Conservation (phyloP, 2,113 vertebrate genomes). For the Datnioides undecimradiatus region DNA sequence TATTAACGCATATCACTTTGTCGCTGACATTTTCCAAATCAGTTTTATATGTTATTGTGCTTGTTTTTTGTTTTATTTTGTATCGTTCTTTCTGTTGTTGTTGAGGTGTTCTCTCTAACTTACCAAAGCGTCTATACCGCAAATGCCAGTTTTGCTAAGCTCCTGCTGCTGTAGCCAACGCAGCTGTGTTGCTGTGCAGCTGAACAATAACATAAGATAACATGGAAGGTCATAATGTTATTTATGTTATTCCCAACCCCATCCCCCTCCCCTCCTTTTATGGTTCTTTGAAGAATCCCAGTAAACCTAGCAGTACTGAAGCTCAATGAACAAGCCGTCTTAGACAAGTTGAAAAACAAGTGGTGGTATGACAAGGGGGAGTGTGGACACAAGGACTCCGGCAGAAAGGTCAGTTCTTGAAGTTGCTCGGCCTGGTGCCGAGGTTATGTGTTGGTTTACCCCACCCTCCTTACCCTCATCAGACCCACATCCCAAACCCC, state of each 20-base stretch:
- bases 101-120: slow-evolving; percentile 56
- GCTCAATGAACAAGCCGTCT: slow-evolving; percentile 99
- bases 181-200: slow-evolving; percentile 45
- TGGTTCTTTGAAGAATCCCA: slow-evolving; percentile 93
- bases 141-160: slow-evolving; percentile 68
- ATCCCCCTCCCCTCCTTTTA: slow-evolving; percentile 34
- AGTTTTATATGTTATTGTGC: slow-evolving; percentile 62
- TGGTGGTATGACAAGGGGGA: slow-evolving; percentile 99
- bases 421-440: slow-evolving; percentile 47
- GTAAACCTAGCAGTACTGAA: slow-evolving; percentile 99
- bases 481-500: background rate
- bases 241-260: slow-evolving; percentile 98
- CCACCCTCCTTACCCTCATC: slow-evolving; percentile 2
- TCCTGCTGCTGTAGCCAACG: slow-evolving; percentile 71
- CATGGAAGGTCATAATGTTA: slow-evolving; percentile 97
- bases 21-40: slow-evolving; percentile 81
- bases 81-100: slow-evolving; percentile 49
- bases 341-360: slow-evolving; percentile 99
- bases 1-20: slow-evolving; percentile 97
- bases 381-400: slow-evolving; percentile 99
- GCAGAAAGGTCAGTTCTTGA: slow-evolving; percentile 98
- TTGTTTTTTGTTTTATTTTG: slow-evolving; percentile 59
- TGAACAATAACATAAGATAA: slow-evolving; percentile 99
- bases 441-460: slow-evolving; percentile 71
- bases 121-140: slow-evolving; percentile 46